Conservation (phyloP, 2,113 vertebrate genomes). For the Phyllostomus discolor region DNA sequence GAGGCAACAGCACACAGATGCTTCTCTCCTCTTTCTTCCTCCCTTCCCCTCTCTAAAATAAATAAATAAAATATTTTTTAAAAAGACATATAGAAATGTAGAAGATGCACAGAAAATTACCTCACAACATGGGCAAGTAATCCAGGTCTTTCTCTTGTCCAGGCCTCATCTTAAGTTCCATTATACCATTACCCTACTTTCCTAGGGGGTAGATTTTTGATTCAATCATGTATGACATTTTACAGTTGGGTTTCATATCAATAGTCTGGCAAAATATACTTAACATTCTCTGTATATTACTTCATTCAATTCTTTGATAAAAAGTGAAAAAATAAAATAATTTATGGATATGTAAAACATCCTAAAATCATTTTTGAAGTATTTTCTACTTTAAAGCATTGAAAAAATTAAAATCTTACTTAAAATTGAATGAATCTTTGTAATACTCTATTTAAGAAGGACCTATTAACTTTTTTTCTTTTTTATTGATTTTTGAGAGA, state of each 20-base stretch:
- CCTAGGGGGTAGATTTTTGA: not conserved
- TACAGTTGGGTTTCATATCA: not conserved
- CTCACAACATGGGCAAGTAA: not conserved
- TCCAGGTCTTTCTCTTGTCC: not conserved
- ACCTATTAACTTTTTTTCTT: not conserved
- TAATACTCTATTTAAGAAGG: not conserved
- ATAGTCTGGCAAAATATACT: not conserved
- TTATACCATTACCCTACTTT: not conserved
- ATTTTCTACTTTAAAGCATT: not conserved
- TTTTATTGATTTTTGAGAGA: too few relatives aligned
- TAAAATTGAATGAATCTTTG: not conserved
- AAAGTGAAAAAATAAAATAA: not conserved
- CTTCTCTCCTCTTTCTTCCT: too few relatives aligned
- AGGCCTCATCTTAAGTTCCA: not conserved
- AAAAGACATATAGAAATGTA: not conserved
- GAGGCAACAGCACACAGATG: too few relatives aligned
- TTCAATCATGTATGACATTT: not conserved
- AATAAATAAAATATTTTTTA: too few relatives aligned
- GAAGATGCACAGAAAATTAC: not conserved
- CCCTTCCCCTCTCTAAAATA: too few relatives aligned
- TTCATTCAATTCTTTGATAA: not conserved
- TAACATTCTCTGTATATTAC: not conserved
- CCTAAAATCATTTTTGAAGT: not conserved
- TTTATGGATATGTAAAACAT: not conserved
- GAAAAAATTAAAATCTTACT: not conserved